A percentile compares a stretch with the other conserved stretches of the same genome.
Evolutionary conservation across 2,113 vertebrate genomes (phyloP).

Genomic region (Toxotes chatareus): DNA sequence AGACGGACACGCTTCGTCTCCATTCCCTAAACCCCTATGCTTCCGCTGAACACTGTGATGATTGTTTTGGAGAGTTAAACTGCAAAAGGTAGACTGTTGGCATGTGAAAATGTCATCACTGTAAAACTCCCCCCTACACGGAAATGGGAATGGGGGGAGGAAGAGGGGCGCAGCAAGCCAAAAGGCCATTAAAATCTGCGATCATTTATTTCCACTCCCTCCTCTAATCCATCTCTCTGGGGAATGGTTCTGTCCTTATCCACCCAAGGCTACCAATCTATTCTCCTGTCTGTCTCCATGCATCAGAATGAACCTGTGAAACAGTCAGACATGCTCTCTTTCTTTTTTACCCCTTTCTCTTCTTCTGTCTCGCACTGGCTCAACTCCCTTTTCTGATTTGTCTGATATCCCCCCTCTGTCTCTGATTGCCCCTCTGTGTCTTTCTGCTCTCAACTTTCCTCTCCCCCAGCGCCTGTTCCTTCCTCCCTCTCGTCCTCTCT

Average conservation of each 20-base stretch:
- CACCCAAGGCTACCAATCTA: constrained; percentile 89
- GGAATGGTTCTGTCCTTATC: constrained; percentile 87
- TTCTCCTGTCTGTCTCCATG: constrained; percentile 84
- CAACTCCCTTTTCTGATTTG: constrained; percentile 57
- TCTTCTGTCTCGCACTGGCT: constrained; percentile 54
- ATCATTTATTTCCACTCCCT: constrained; percentile 86
- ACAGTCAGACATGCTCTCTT: constrained; percentile 75
- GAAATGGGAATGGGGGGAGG: constrained; percentile 69
- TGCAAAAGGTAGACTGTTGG: constrained; percentile 63
- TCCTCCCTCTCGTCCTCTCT: constrained; percentile 35
- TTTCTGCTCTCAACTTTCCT: constrained; percentile 55
- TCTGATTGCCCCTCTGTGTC: constrained; percentile 45
- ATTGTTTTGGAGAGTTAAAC: constrained; percentile 72
- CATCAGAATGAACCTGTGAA: constrained; percentile 85
- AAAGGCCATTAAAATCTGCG: constrained; percentile 87
- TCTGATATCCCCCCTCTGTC: constrained; percentile 44
- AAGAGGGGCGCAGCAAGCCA: constrained; percentile 76
- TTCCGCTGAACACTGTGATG: not conserved
- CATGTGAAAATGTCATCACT: constrained; percentile 78
- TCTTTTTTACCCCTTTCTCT: constrained; percentile 62
- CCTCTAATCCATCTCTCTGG: constrained; percentile 87
- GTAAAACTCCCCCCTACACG: constrained; percentile 66
- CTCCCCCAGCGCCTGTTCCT: constrained; percentile 25
- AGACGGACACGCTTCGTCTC: constrained; percentile 17
- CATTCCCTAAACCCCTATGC: not conserved